These are phyloP conservation scores for Platyrinchus mystaceus DNA, from an alignment of 2,797 vertebrate genomes.

Conservation along the genomic window DNA sequence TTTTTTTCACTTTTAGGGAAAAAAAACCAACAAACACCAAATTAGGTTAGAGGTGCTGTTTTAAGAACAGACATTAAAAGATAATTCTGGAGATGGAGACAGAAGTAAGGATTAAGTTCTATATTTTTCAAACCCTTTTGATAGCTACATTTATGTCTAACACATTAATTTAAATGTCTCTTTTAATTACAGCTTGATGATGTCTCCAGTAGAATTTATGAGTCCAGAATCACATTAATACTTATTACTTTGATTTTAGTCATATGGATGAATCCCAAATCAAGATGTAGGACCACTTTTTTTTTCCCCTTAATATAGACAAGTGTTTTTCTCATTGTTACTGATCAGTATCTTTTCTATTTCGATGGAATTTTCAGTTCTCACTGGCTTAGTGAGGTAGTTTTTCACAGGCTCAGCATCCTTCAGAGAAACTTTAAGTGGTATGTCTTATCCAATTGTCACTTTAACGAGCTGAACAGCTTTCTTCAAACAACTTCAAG, in stretches of 20 bases:
- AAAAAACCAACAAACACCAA: background rate
- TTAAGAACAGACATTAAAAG: background rate
- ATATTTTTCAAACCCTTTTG: background rate
- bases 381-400: background rate
- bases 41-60: background rate
- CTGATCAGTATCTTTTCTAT: background rate
- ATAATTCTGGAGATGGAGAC: background rate
- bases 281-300: background rate
- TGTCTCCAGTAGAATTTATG: background rate
- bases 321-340: background rate
- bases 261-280: background rate
- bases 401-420: background rate
- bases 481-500: background rate
- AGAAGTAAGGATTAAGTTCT: background rate
- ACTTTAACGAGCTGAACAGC: background rate
- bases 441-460: background rate
- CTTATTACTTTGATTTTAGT: background rate
- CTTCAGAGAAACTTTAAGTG: background rate
- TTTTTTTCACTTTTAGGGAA: background rate
- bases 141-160: background rate
- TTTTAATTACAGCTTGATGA: background rate
- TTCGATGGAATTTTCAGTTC: background rate
- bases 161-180: background rate
- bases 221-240: background rate
- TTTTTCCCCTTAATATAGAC: background rate